Evolutionary conservation across 1,140 invertebrate genomes (phyloP).

Genomic region (Camponotus vicinus): DNA sequence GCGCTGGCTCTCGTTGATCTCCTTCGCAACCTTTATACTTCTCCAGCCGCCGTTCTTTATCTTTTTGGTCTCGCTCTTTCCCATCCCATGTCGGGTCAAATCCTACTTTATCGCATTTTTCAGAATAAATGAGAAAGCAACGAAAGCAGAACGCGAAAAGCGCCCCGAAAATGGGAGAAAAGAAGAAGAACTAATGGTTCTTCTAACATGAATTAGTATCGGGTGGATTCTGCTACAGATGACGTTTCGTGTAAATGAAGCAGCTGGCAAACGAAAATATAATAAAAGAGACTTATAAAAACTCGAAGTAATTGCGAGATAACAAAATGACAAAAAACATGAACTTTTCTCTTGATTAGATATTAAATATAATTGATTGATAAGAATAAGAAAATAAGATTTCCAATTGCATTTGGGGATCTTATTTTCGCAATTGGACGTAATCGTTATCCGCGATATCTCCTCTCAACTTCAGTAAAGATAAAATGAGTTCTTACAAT

Average conservation of each 20-base stretch:
- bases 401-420: too few relatives aligned
- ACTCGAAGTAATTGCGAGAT: not conserved
- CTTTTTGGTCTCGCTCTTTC: slow-evolving; percentile 36
- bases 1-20: slow-evolving; percentile 40
- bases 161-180: not conserved
- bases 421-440: not conserved
- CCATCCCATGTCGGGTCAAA: slow-evolving; percentile 36
- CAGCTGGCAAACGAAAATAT: slow-evolving; percentile 20
- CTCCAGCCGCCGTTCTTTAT: slow-evolving; percentile 6
- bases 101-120: slow-evolving; percentile 59
- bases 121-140: slow-evolving; percentile 60
- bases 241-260: slow-evolving; percentile 34
- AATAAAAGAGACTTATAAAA: slow-evolving; percentile 2
- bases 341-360: not conserved
- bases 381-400: not conserved
- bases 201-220: slow-evolving; percentile 9
- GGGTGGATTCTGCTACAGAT: slow-evolving; percentile 16
- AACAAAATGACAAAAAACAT: not conserved
- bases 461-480: not conserved
- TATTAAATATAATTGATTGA: slow-evolving; percentile 19
- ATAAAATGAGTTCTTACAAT: slow-evolving; percentile 21
- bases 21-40: slow-evolving; percentile 11
- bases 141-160: slow-evolving; percentile 14
- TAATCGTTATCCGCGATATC: not conserved
- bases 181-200: slow-evolving; percentile 29